Evolutionary conservation across 2,888 invertebrate species (phyloP).

Genomic region (Julus scanicus): DNA sequence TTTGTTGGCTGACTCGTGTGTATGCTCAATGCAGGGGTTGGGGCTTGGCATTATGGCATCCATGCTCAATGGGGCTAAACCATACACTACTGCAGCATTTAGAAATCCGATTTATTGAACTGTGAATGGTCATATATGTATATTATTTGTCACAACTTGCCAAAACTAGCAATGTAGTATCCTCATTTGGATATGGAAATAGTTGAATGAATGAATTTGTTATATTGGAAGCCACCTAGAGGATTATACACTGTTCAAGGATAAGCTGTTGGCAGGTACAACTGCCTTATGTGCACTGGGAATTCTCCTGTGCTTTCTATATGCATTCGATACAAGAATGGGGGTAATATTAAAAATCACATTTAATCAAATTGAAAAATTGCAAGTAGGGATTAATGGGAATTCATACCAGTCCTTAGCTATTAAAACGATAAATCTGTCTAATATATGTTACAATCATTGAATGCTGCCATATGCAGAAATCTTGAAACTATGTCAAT

Average conservation of each 20-base stretch:
- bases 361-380: background rate
- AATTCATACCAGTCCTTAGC: too few relatives aligned
- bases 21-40: slow-evolving; percentile 4
- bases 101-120: background rate
- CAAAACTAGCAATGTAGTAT: background rate
- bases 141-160: background rate
- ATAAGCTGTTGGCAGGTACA: background rate
- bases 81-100: slow-evolving; percentile 5
- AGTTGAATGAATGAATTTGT: background rate
- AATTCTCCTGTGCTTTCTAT: too few relatives aligned
- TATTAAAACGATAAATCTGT: too few relatives aligned
- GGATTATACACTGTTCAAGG: background rate
- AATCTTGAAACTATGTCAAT: background rate
- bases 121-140: background rate
- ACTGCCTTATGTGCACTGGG: background rate
- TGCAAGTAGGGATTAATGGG: too few relatives aligned
- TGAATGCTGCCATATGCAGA: background rate
- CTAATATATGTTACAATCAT: too few relatives aligned
- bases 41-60: slow-evolving; percentile 24
- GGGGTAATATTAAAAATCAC: background rate
- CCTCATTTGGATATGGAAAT: slow-evolving; percentile 4
- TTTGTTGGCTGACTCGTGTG: background rate
- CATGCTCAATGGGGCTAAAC: slow-evolving; percentile 42
- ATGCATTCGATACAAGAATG: too few relatives aligned
- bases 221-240: background rate